Conservation (phyloP, 1,140 invertebrate genomes). For the Anastrepha ludens region DNA sequence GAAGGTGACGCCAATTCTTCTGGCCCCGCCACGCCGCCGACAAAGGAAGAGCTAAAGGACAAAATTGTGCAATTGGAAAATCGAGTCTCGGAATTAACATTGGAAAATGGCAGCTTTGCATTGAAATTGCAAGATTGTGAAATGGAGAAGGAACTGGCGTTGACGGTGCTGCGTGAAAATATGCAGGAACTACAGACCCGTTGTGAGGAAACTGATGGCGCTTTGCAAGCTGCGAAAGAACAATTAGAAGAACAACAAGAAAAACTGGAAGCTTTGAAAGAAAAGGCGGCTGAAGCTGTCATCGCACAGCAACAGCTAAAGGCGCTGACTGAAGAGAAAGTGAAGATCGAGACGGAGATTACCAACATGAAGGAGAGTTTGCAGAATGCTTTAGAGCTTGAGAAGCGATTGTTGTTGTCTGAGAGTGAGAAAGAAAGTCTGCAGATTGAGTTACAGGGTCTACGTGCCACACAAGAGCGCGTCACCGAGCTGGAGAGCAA, state of each 20-base stretch:
- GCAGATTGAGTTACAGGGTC: constrained; percentile 65
- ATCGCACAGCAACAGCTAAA: constrained; percentile 67
- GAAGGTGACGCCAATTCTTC: constrained; percentile 63
- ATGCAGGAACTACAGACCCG: constrained; percentile 75
- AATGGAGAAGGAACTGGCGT: constrained; percentile 76
- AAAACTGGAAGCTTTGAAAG: constrained; percentile 44
- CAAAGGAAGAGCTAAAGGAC: constrained; percentile 73
- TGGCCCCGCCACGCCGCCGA: constrained; percentile 62
- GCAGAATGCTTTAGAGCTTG: constrained; percentile 59
- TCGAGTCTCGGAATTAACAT: constrained; percentile 69
- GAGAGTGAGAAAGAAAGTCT: constrained; percentile 65
- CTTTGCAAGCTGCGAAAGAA: constrained; percentile 1
- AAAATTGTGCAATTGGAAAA: constrained; percentile 75
- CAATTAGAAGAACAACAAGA: constrained; percentile 58
- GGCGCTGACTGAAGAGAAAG: constrained; percentile 51
- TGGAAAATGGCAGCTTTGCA: constrained; percentile 73
- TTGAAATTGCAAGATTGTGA: constrained; percentile 70
- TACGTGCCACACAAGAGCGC: constrained; percentile 56
- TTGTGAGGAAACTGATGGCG: constrained; percentile 71
- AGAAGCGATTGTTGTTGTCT: constrained; percentile 65
- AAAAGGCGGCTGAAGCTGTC: constrained; percentile 62
- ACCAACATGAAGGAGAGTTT: constrained; percentile 61
- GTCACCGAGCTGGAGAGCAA: constrained; percentile 61
- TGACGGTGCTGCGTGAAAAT: constrained; percentile 75
- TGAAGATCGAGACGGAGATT: constrained; percentile 73